Conservation (phyloP, 2,888 invertebrate genomes). For the Eueremaeus valkanovi region DNA sequence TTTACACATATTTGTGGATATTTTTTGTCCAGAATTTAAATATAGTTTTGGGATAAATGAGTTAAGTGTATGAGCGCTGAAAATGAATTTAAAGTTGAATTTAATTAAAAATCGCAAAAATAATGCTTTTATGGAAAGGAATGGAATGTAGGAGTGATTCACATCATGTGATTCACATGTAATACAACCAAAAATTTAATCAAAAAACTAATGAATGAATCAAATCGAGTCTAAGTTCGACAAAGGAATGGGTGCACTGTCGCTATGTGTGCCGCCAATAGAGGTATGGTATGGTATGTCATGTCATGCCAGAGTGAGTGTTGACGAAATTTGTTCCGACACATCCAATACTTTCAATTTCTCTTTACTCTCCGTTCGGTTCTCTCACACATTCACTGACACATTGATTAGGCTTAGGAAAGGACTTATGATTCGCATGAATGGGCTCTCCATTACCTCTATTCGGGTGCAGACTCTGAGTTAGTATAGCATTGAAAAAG, state of each 20-base stretch:
- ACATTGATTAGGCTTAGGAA: constrained; percentile 27
- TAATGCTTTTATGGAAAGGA: not conserved
- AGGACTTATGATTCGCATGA: not conserved
- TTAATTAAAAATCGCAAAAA: not conserved
- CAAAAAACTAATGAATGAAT: no score
- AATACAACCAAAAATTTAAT: not conserved
- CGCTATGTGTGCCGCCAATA: no score
- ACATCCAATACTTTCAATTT: constrained; percentile 3
- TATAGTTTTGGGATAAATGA: no score
- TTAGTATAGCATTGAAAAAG: not conserved
- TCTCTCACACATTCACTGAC: constrained; percentile 19
- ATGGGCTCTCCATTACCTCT: not conserved
- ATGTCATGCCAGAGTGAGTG: not conserved
- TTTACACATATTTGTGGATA: no score
- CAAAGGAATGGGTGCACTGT: no score
- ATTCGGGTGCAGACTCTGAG: no score
- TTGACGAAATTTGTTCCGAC: constrained; percentile 26
- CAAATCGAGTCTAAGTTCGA: no score
- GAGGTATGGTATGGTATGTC: no score
- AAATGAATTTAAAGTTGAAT: not conserved
- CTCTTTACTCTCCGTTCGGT: constrained; percentile 16
- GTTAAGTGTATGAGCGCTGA: not conserved
- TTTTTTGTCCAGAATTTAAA: no score
- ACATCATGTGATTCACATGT: no score
- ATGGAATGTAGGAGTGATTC: no score